Conservation (phyloP, 2,113 vertebrate species). For the Triplophysa siluroides region DNA sequence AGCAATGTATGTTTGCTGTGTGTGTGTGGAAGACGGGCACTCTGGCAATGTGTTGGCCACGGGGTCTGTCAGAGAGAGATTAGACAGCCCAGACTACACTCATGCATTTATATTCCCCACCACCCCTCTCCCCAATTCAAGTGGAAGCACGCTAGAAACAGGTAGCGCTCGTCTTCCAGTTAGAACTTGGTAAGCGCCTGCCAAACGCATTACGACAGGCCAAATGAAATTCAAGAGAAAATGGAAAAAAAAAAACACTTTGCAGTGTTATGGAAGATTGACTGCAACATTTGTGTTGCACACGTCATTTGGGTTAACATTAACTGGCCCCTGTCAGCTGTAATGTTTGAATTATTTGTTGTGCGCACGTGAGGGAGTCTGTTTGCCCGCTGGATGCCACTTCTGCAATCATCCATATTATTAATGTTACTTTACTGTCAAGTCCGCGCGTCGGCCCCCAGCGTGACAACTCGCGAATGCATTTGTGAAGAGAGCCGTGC, state of each 20-base stretch:
- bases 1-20: background rate
- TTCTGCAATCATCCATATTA: conserved; percentile 44
- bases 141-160: conserved; percentile 46
- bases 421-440: conserved; percentile 42
- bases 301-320: conserved; percentile 34
- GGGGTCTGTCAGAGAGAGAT: conserved; percentile 49
- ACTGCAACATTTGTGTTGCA: conserved; percentile 34
- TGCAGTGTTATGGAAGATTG: conserved; percentile 37
- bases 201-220: conserved; percentile 24
- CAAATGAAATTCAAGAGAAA: conserved; percentile 36
- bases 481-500: conserved; percentile 24
- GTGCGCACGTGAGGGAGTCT: background rate
- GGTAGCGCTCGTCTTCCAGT: conserved; percentile 14
- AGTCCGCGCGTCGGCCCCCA: conserved; percentile 9
- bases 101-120: conserved; percentile 49
- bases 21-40: background rate
- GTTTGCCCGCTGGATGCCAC: conserved; percentile 23
- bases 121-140: conserved; percentile 38
- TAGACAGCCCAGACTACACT: conserved; percentile 34
- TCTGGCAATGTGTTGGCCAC: conserved; percentile 29
- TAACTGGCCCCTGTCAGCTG: conserved; percentile 34
- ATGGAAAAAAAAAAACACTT: conserved; percentile 8
- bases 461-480: conserved; percentile 30
- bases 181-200: conserved; percentile 37
- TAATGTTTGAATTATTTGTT: conserved; percentile 22